Conservation (phyloP, 2,113 vertebrate genomes). For the Carassius auratus region DNA sequence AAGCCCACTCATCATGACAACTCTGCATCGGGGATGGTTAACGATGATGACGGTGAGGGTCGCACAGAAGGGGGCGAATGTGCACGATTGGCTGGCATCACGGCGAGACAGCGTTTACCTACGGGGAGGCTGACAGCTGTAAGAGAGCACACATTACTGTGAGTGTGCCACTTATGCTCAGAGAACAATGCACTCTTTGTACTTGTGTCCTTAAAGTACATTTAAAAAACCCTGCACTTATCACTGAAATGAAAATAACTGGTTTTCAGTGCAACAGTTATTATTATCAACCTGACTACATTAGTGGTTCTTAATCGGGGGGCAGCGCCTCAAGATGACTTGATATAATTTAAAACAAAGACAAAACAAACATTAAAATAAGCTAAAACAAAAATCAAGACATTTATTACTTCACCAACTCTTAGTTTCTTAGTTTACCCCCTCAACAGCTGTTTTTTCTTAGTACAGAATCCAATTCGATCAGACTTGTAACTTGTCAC, state of each 20-base stretch:
- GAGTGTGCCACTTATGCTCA: not conserved
- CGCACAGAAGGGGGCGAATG: slow-evolving; percentile 63
- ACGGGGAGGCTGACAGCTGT: slow-evolving; percentile 78
- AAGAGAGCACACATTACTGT: slow-evolving; percentile 22
- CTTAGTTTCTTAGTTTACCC: too few species aligned
- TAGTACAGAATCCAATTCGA: too few species aligned
- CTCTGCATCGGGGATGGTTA: slow-evolving; percentile 64
- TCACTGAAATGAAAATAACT: slow-evolving; percentile 8
- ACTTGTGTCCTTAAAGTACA: not conserved
- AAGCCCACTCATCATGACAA: slow-evolving; percentile 61
- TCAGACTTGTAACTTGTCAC: too few species aligned
- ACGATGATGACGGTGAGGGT: slow-evolving; percentile 64
- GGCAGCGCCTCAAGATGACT: not conserved
- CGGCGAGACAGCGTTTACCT: slow-evolving; percentile 71
- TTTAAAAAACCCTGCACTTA: not conserved
- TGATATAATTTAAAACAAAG: not conserved
- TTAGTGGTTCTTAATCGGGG: too few species aligned
- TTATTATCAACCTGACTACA: not conserved
- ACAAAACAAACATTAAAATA: not conserved
- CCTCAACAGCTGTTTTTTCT: too few species aligned
- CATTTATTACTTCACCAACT: too few species aligned
- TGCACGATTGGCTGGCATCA: slow-evolving; percentile 55
- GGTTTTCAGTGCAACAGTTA: not conserved
- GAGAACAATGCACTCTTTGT: not conserved
- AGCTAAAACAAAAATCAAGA: not conserved